phyloP scores from a whole-genome alignment of 1,140 invertebrate species.

The Drosophila sp. region DNA sequence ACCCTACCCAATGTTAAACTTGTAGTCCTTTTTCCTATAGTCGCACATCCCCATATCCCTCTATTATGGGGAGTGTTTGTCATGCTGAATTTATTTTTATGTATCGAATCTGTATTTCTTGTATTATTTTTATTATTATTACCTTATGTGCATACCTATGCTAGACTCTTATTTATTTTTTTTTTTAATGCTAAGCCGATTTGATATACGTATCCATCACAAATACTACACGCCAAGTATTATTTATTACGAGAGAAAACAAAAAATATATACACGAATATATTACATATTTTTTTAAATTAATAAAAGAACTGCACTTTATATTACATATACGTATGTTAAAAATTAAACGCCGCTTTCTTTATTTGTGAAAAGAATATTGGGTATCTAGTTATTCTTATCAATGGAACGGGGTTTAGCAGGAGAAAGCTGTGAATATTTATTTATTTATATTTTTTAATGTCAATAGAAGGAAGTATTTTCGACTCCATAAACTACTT shows the following conservation, averaged over 20 bases:
- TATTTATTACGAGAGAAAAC: conserved; percentile 67
- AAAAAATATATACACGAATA: conserved; percentile 35
- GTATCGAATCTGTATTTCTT: conserved; percentile 72
- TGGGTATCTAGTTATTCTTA: too few species aligned
- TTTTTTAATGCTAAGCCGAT: conserved; percentile 30
- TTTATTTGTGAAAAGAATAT: too few species aligned
- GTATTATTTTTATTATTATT: conserved; percentile 53
- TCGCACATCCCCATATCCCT: conserved; percentile 22
- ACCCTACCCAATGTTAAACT: conserved; percentile 41
- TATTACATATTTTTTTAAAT: conserved; percentile 52
- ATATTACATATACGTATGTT: conserved; percentile 8
- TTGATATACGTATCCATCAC: conserved; percentile 43
- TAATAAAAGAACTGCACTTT: conserved; percentile 53
- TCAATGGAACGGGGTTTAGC: too few species aligned
- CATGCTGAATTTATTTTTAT: conserved; percentile 32
- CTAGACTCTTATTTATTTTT: conserved; percentile 69
- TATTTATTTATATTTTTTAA: too few species aligned
- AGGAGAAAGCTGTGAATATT: too few species aligned
- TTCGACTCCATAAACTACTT: too few species aligned
- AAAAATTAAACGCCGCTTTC: too few species aligned
- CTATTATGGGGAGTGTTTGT: conserved; percentile 14
- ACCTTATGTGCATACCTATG: conserved; percentile 26
- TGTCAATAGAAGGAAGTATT: too few species aligned
- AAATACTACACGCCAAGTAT: conserved; percentile 66
- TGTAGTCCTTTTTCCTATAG: background rate